A percentile compares a stretch with the other conserved stretches of the same genome.
These are phyloP conservation scores for Gnatocerus cornutus DNA, from an alignment of 2,888 invertebrate genomes.

Conservation along the genomic window DNA sequence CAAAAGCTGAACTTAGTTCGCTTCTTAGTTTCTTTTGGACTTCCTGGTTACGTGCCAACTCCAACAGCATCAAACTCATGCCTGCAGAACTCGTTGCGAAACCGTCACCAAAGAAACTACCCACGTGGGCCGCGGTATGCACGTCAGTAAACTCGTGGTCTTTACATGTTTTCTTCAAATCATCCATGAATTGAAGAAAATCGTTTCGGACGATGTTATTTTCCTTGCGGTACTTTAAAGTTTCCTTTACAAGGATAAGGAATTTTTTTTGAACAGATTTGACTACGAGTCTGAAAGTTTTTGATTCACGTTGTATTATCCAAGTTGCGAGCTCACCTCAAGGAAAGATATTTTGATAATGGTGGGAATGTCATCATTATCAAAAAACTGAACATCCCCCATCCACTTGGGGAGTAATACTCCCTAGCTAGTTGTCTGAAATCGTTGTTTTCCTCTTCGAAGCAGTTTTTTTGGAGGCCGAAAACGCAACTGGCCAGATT, in stretches of 20 bases:
- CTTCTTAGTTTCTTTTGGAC: constrained; percentile 68
- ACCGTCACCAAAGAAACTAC: constrained; percentile 71
- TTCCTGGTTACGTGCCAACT: constrained; percentile 67
- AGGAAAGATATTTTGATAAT: not conserved
- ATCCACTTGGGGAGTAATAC: constrained; percentile 48
- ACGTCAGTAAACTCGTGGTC: constrained; percentile 59
- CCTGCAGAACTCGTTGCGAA: constrained; percentile 71
- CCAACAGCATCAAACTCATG: constrained; percentile 66
- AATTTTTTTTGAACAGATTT: constrained; percentile 64
- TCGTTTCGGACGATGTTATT: constrained; percentile 68
- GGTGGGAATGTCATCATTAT: not conserved
- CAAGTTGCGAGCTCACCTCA: constrained; percentile 1
- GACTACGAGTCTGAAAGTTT: not conserved
- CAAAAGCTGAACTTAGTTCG: constrained; percentile 65
- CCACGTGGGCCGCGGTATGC: constrained; percentile 66
- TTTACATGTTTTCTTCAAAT: constrained; percentile 58
- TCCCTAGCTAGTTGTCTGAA: constrained; percentile 57
- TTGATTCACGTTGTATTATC: not conserved
- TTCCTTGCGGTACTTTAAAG: constrained; percentile 66
- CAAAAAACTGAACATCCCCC: not conserved
- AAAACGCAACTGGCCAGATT: constrained; percentile 71
- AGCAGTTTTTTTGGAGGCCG: constrained; percentile 69
- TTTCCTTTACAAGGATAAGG: constrained; percentile 61
- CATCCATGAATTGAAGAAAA: constrained; percentile 68
- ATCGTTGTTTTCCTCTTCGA: constrained; percentile 60